A percentile compares a stretch with the other conserved stretches of the same genome.
Evolutionary conservation across 2,888 invertebrate genomes (phyloP).

Genomic region (Pachliopta kotzebuea): DNA sequence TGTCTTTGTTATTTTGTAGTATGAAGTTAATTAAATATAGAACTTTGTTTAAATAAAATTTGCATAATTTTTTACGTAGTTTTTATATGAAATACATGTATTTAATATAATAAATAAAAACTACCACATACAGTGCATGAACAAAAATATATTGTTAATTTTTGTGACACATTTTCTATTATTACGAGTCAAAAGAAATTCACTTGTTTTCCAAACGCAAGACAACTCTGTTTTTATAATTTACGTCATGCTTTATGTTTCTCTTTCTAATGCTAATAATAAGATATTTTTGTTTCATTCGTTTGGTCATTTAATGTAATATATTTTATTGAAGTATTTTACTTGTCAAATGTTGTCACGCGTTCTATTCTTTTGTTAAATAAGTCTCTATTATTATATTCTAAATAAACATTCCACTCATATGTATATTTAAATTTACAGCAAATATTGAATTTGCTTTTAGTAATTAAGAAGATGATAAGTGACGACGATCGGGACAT

Average conservation of each 20-base stretch:
- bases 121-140: no score
- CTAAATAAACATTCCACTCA: conserved; percentile 18
- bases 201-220: background rate
- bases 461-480: conserved; percentile 78
- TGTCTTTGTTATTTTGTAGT: no score
- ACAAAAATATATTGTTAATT: no score
- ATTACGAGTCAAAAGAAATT: no score
- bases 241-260: conserved; percentile 5
- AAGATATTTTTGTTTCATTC: conserved; percentile 16
- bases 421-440: conserved; percentile 24
- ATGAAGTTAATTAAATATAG: no score
- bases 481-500: conserved; percentile 97
- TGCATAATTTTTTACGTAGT: no score
- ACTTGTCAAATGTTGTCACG: conserved; percentile 45
- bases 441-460: background rate
- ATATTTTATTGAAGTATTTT: conserved; percentile 20
- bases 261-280: conserved; percentile 7
- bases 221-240: background rate
- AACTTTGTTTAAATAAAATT: no score
- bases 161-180: no score
- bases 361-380: conserved; percentile 45
- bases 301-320: conserved; percentile 13
- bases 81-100: no score
- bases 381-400: conserved; percentile 27
- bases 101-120: no score